These are phyloP conservation scores for Tauraco erythrolophus DNA, from an alignment of 2,113 vertebrate genomes.

Conservation along the genomic window DNA sequence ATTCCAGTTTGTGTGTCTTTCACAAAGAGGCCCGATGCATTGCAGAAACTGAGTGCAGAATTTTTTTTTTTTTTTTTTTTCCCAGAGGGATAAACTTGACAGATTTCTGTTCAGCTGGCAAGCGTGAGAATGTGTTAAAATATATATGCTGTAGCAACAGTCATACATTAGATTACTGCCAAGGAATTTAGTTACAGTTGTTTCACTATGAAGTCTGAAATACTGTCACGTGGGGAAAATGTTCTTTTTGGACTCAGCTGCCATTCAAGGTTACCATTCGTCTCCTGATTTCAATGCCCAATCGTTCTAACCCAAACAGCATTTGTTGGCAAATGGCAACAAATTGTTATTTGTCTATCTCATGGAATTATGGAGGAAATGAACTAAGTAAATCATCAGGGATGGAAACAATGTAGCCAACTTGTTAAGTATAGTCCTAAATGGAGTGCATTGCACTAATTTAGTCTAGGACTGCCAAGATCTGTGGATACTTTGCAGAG, in stretches of 20 bases:
- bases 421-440: background rate
- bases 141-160: background rate
- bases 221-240: background rate
- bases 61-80: background rate
- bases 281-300: background rate
- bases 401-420: background rate
- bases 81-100: background rate
- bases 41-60: background rate
- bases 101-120: background rate
- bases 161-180: background rate
- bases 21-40: background rate
- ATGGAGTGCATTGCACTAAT: background rate
- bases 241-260: background rate
- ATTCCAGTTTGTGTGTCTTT: background rate
- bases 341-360: background rate
- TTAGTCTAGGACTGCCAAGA: background rate
- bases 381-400: background rate
- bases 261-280: background rate
- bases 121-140: background rate
- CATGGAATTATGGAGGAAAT: background rate
- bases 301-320: background rate
- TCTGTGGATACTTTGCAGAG: background rate
- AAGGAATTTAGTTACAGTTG: background rate
- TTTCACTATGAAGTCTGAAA: background rate
- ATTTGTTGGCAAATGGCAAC: background rate